phyloP scores from a whole-genome alignment of 2,113 vertebrate species.

The Bos indicus region DNA sequence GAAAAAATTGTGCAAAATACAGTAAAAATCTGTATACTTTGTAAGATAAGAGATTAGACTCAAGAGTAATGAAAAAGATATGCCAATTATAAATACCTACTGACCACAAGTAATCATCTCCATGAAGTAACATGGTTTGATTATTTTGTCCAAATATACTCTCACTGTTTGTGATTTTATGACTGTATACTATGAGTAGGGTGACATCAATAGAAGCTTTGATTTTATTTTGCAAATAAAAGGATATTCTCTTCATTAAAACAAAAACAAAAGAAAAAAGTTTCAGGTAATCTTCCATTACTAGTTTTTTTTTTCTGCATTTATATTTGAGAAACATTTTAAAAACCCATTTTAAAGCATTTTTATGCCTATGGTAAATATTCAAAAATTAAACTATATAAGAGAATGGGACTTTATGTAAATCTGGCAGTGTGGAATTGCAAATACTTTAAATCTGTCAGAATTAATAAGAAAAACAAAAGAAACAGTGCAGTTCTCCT shows the following conservation, averaged over 20 bases:
- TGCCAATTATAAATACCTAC: background rate
- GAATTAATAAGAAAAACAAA: slow-evolving; percentile 70
- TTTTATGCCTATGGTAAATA: slow-evolving; percentile 23
- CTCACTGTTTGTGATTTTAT: background rate
- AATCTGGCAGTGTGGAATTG: slow-evolving; percentile 54
- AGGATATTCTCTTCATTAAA: background rate
- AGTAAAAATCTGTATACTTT: background rate
- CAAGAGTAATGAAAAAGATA: background rate
- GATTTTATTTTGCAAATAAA: background rate
- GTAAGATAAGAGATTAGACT: background rate
- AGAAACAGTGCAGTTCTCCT: slow-evolving; percentile 58
- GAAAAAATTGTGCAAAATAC: background rate
- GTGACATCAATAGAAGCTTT: background rate
- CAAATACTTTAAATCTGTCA: slow-evolving; percentile 75
- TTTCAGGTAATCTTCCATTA: background rate
- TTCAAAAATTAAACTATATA: slow-evolving; percentile 26
- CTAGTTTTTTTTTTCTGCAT: slow-evolving; percentile 9
- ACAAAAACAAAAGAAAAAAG: background rate
- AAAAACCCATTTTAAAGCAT: background rate
- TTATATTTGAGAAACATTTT: background rate
- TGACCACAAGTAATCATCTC: background rate
- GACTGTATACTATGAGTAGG: background rate
- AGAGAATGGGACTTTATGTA: slow-evolving; percentile 55
- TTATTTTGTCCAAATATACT: background rate
- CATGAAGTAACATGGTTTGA: background rate